Evolutionary conservation across 1,140 invertebrate species (phyloP).

Genomic region (Caligus rogercresseyi): DNA sequence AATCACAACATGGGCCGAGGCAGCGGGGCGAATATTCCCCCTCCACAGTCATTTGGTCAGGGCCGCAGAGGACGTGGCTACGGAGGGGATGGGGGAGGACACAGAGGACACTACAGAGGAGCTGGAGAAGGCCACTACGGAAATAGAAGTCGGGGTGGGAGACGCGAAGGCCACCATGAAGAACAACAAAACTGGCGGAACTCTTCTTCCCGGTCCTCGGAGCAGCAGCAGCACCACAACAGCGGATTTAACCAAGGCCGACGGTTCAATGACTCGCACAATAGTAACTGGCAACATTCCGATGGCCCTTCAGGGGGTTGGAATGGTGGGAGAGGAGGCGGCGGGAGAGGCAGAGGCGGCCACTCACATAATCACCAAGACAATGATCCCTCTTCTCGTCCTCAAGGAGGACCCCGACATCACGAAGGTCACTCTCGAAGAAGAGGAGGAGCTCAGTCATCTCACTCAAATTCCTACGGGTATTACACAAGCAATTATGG

Average conservation of each 20-base stretch:
- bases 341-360: not conserved
- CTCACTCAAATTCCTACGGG: conserved; percentile 24
- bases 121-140: conserved; percentile 7
- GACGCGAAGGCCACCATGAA: not conserved
- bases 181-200: not conserved
- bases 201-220: conserved; percentile 6
- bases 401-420: not conserved
- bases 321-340: not conserved
- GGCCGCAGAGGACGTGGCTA: conserved; percentile 22
- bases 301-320: no score
- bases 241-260: not conserved
- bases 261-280: not conserved
- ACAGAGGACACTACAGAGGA: conserved; percentile 14
- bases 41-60: conserved; percentile 9
- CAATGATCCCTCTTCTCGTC: not conserved
- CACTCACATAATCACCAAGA: not conserved
- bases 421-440: conserved; percentile 9
- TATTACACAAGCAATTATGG: conserved; percentile 25
- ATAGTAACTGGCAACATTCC: no score
- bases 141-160: conserved; percentile 3
- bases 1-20: not conserved
- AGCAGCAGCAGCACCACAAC: not conserved
- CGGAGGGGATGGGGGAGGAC: conserved; percentile 5
- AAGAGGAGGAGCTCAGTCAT: conserved; percentile 6
- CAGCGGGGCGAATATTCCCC: not conserved